Conservation (phyloP, 2,888 invertebrate genomes). For the Tipula lateralis region DNA sequence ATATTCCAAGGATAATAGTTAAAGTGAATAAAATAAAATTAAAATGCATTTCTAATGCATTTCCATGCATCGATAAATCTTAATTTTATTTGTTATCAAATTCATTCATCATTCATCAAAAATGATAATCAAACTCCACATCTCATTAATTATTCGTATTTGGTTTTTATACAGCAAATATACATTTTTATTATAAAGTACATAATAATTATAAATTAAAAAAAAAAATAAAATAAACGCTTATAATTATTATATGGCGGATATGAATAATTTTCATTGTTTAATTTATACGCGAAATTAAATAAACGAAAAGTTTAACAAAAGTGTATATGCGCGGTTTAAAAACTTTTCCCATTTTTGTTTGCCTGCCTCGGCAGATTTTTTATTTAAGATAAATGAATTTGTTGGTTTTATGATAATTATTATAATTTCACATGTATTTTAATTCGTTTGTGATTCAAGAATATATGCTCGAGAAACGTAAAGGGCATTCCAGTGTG, state of each 20-base stretch:
- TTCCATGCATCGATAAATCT: conserved; percentile 11
- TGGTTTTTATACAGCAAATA: neutral
- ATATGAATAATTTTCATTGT: conserved; percentile 24
- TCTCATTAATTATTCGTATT: conserved; percentile 2
- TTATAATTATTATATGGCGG: conserved; percentile 24
- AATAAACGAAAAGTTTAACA: neutral
- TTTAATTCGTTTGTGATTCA: no score
- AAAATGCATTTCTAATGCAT: neutral
- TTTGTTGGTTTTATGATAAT: neutral
- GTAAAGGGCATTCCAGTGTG: no score
- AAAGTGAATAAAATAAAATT: neutral
- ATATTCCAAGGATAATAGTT: neutral
- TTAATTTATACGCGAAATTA: neutral
- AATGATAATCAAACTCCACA: neutral
- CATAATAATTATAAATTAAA: neutral
- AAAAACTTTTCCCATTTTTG: neutral
- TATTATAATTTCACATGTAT: neutral
- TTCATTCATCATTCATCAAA: conserved; percentile 9
- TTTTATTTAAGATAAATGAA: neutral
- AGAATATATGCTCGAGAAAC: no score
- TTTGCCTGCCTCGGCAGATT: neutral
- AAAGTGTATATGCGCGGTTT: neutral
- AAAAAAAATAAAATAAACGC: neutral
- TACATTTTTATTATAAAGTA: neutral
- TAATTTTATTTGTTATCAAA: neutral